Percentiles rank a stretch among this genome's conserved stretches.
These are phyloP conservation scores for Argyrosomus japonicus DNA, from an alignment of 2,113 vertebrate genomes.

Conservation along the genomic window DNA sequence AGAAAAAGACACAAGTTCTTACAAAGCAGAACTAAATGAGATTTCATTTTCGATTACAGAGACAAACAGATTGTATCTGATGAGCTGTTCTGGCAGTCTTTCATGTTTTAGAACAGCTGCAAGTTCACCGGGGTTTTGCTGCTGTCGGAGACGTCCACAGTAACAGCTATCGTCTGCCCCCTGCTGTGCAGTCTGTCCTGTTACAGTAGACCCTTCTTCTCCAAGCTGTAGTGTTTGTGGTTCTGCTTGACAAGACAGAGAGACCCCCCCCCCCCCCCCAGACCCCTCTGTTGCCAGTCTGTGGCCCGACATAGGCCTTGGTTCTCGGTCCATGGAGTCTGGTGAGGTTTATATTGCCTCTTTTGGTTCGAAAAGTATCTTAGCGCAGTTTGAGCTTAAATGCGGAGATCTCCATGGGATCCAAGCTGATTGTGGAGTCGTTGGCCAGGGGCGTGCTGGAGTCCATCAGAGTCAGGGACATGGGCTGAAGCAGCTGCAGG, in stretches of 20 bases:
- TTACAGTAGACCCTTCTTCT: constrained; percentile 59
- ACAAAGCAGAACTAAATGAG: constrained; percentile 59
- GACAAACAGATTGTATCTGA: constrained; percentile 40
- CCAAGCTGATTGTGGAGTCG: constrained; percentile 87
- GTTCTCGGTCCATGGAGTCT: constrained; percentile 59
- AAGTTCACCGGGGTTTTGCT: constrained; percentile 24
- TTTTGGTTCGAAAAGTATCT: constrained; percentile 24
- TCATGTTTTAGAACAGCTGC: constrained; percentile 32
- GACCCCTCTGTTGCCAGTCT: constrained; percentile 30
- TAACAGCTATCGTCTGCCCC: constrained; percentile 70
- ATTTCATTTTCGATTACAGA: constrained; percentile 45
- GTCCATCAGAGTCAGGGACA: constrained; percentile 93
- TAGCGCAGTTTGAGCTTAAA: constrained; percentile 94
- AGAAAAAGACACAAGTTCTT: constrained; percentile 59
- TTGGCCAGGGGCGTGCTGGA: constrained; percentile 85
- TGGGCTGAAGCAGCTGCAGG: constrained; percentile 90
- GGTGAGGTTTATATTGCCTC: constrained; percentile 34
- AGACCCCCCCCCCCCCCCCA: constrained; percentile 6
- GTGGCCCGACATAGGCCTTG: constrained; percentile 2
- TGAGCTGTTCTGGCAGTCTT: constrained; percentile 30
- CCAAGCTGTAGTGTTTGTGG: constrained; percentile 42
- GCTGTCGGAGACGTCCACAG: constrained; percentile 40
- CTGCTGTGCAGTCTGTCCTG: constrained; percentile 69
- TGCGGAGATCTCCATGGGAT: constrained; percentile 95
- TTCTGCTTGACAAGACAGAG: constrained; percentile 53